These are phyloP conservation scores for Raphicerus campestris DNA, from an alignment of 2,113 vertebrate species.

Conservation along the genomic window DNA sequence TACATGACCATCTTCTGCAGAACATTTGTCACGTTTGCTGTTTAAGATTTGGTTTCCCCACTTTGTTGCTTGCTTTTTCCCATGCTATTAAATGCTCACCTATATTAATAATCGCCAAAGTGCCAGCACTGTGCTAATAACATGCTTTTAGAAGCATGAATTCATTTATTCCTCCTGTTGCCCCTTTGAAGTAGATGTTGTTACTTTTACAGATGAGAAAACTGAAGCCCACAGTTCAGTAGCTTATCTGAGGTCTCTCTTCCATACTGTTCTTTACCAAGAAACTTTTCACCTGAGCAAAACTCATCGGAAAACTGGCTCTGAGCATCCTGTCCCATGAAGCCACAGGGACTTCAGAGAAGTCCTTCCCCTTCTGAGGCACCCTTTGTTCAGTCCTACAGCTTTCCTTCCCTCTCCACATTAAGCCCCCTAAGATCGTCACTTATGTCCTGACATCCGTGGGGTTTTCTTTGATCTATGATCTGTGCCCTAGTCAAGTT, in stretches of 20 bases:
- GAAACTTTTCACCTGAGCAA: slow-evolving; percentile 6
- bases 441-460: not conserved
- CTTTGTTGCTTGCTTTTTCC: not conserved
- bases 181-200: not conserved
- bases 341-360: not conserved
- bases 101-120: not conserved
- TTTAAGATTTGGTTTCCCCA: not conserved
- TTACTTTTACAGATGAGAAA: slow-evolving; percentile 37
- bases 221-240: not conserved
- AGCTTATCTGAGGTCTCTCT: not conserved
- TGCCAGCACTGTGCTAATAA: not conserved
- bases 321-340: not conserved
- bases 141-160: not conserved
- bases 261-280: not conserved
- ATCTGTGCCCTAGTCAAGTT: not conserved
- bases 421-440: not conserved
- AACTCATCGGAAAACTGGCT: not conserved
- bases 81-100: not conserved
- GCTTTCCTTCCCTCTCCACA: not conserved
- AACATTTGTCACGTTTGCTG: not conserved
- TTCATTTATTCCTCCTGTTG: not conserved
- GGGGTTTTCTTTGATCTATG: not conserved
- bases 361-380: not conserved
- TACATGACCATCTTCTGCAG: not conserved
- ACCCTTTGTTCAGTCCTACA: not conserved